A percentile compares a stretch with the other conserved stretches of the same genome.
phyloP scores from a whole-genome alignment of 2,797 vertebrate genomes.

The Sorex maritimensis region DNA sequence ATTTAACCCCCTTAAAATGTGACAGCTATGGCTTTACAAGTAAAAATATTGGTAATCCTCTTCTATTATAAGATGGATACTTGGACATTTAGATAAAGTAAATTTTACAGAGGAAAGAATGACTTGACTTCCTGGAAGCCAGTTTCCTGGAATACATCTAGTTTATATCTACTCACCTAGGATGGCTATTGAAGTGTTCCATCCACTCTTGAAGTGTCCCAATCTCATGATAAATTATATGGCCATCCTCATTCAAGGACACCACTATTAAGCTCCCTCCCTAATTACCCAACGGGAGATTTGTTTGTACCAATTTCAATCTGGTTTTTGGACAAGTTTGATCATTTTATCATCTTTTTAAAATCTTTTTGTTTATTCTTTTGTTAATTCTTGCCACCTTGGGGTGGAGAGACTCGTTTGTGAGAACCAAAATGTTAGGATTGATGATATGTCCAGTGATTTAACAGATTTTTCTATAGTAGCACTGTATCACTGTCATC shows the following conservation, averaged over 20 bases:
- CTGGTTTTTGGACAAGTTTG: conserved; percentile 21
- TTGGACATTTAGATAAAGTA: conserved; percentile 34
- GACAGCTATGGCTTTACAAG: background rate
- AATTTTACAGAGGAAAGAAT: conserved; percentile 29
- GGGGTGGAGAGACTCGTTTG: conserved; percentile 33
- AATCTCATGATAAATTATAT: background rate
- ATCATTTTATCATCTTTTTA: conserved; percentile 63
- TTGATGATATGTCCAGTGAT: background rate
- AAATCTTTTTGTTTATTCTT: background rate
- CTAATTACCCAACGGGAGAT: conserved; percentile 32
- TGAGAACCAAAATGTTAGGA: conserved; percentile 63
- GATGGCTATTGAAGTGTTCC: background rate
- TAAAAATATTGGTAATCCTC: background rate
- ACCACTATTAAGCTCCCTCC: background rate
- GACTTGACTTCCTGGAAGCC: background rate
- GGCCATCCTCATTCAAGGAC: conserved; percentile 17
- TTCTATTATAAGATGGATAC: conserved; percentile 8
- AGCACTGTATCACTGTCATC: too few species aligned
- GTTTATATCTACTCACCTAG: background rate
- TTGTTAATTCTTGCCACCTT: conserved; percentile 52
- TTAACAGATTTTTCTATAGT: conserved; percentile 33
- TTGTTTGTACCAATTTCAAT: conserved; percentile 46
- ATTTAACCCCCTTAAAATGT: background rate
- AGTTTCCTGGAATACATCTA: conserved; percentile 41
- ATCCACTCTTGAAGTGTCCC: background rate